A percentile compares a stretch with the other conserved stretches of the same genome.
Evolutionary conservation across 2,113 vertebrate genomes (phyloP).

Genomic region (Heliornis fulica): DNA sequence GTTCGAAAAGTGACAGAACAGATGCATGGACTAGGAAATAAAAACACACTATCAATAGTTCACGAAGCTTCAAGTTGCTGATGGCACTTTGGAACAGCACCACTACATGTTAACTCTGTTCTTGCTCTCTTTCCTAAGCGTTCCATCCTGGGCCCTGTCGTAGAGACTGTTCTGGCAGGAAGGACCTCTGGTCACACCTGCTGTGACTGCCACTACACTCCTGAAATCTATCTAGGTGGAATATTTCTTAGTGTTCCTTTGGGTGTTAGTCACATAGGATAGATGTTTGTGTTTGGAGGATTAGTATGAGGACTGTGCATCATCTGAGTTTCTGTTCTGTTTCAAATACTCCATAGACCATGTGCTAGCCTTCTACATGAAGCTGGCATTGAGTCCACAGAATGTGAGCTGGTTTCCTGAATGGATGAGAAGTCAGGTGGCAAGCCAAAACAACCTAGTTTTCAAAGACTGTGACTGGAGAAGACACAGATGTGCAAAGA

Average conservation of each 20-base stretch:
- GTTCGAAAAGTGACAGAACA: not conserved
- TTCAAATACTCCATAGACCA: not conserved
- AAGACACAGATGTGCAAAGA: not conserved
- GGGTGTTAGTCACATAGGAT: not conserved
- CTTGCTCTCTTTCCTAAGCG: not conserved
- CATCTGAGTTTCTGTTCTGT: not conserved
- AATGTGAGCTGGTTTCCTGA: not conserved
- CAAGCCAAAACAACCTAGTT: not conserved
- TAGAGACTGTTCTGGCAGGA: not conserved
- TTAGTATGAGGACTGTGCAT: not conserved
- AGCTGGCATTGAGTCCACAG: not conserved
- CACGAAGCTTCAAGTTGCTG: not conserved
- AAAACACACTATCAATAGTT: not conserved
- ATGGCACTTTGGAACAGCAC: not conserved
- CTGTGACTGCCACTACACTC: not conserved
- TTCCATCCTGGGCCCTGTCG: not conserved
- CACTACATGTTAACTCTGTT: not conserved
- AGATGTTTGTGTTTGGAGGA: not conserved
- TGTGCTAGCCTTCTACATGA: not conserved
- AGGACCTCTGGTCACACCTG: not conserved
- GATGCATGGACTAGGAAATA: not conserved
- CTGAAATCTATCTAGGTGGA: not conserved
- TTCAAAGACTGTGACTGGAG: not conserved
- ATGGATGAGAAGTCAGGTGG: not conserved
- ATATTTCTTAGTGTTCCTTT: not conserved